A percentile compares a stretch with the other conserved stretches of the same genome.
These are phyloP conservation scores for Osmerus eperlanus DNA, from an alignment of 2,113 vertebrate genomes.

Conservation along the genomic window DNA sequence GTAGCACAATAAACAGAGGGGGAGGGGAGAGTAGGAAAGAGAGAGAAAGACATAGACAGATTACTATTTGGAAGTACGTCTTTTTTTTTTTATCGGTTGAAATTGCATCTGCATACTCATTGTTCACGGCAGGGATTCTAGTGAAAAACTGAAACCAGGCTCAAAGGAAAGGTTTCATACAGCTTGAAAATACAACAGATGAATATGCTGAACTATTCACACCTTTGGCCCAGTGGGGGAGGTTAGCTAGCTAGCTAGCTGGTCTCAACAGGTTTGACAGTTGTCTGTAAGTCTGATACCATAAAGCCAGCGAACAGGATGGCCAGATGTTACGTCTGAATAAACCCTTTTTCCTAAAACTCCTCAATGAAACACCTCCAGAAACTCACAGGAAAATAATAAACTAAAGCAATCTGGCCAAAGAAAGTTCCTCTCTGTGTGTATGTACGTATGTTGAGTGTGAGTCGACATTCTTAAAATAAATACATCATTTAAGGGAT, in stretches of 20 bases:
- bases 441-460: no score
- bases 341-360: no score
- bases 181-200: background rate
- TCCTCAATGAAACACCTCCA: no score
- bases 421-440: no score
- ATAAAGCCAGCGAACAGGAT: slow-evolving; percentile 17
- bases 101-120: background rate
- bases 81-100: background rate
- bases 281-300: background rate
- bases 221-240: background rate
- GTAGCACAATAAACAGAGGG: slow-evolving; percentile 71
- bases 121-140: background rate
- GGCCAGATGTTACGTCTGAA: slow-evolving; percentile 22
- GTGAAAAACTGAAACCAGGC: background rate
- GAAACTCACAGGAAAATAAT: no score
- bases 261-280: background rate
- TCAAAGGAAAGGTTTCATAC: background rate
- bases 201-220: background rate
- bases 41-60: background rate
- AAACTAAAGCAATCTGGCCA: no score
- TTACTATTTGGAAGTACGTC: background rate
- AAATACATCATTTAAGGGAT: no score
- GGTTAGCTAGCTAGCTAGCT: background rate
- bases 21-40: slow-evolving; percentile 32
- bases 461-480: no score